Evolutionary conservation across 2,797 vertebrate genomes (phyloP), one percentile per base, ranked within the genome.

Genomic region (Lithobates sylvaticus): DNA sequence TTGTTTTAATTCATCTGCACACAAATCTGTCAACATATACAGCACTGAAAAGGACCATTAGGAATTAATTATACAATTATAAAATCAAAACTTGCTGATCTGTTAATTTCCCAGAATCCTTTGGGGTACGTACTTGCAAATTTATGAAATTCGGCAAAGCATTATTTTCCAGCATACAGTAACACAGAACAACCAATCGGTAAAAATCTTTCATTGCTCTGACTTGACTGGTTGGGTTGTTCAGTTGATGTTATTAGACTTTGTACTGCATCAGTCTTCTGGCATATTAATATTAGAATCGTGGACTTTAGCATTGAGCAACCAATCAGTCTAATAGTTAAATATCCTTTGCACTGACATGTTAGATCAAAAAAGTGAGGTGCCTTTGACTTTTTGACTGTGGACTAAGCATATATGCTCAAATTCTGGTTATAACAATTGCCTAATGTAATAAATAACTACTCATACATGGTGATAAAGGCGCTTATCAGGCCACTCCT

Each of bases 11-110:
- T 65, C 70, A 23, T 42, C 70, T 29, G 26, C 29, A 32, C 36
- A 72, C 47, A 61, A 10, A 81, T 73, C 80, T 81, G 79, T 54
- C 79, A 64, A 71, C 50, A 81, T 64, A 81, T n/a, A 64, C 5
- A 32, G 9, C 10, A 29, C 9, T n/a, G 54, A 18, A 64, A 70
- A 26, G 54, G 39, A 36, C 70, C 69, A 73, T 82, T 74, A 73
- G 70, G 8, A 64, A 82, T 72, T 44, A 44, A 82, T 73, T 81
- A 36, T 13, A 54, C 50, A 81, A 44, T 18, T 73, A 65, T 74
- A 76, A 76, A 9, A 29, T 76, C 15, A 32, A 13, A 81, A 71
- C 47, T 36, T 15, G 10, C 18, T 79, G 77, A 79, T 69, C 78
- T 54, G 29, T 8, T 9, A 26, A 47, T 32, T 32, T 79, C 39